phyloP scores from a whole-genome alignment of 2,888 invertebrate genomes.

The Callosobruchus maculatus region DNA sequence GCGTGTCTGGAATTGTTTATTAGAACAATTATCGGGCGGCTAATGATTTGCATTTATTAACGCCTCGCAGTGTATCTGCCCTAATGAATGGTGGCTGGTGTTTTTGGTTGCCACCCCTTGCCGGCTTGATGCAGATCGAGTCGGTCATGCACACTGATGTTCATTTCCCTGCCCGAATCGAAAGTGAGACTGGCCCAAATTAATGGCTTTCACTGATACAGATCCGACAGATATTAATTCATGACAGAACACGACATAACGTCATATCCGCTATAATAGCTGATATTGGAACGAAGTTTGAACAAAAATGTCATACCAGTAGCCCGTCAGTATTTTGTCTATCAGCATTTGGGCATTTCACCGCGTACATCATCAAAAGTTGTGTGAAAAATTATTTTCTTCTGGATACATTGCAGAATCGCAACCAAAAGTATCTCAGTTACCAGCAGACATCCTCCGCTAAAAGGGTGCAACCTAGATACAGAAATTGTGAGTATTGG shows the following conservation, averaged over 20 bases:
- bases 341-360: too few relatives aligned
- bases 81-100: slow-evolving; percentile 1
- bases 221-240: background rate
- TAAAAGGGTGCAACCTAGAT: too few relatives aligned
- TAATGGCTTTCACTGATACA: background rate
- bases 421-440: too few relatives aligned
- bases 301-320: too few relatives aligned
- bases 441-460: too few relatives aligned
- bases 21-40: slow-evolving; percentile 21
- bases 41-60: slow-evolving; percentile 25
- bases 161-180: background rate
- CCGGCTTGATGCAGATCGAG: background rate
- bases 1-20: slow-evolving; percentile 24
- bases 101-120: background rate
- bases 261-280: background rate
- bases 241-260: background rate
- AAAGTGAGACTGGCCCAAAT: background rate
- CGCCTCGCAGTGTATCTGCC: slow-evolving; percentile 16
- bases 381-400: too few relatives aligned
- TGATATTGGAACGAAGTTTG: too few relatives aligned
- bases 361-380: too few relatives aligned
- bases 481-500: too few relatives aligned
- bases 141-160: background rate
- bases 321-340: too few relatives aligned
- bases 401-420: too few relatives aligned